phyloP scores from a whole-genome alignment of 2,888 invertebrate species.

The Archaeoteleia sp. region DNA sequence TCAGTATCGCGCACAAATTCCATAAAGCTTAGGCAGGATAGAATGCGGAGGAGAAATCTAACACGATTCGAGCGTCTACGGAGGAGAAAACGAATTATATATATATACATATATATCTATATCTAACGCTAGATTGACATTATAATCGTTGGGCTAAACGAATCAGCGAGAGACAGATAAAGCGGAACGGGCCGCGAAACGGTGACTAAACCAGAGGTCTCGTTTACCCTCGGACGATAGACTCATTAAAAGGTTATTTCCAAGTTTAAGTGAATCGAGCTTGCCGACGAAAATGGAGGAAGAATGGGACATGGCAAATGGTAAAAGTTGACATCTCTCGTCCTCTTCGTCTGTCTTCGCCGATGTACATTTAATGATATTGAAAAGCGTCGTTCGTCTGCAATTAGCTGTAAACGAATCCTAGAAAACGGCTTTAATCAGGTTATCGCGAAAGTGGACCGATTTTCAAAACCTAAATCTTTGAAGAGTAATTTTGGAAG shows the following conservation, averaged over 20 bases:
- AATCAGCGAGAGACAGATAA: slow-evolving; percentile 35
- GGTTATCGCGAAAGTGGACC: too few species aligned
- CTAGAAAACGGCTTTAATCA: too few species aligned
- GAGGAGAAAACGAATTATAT: slow-evolving; percentile 59
- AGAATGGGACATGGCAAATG: too few species aligned
- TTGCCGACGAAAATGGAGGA: too few species aligned
- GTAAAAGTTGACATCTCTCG: too few species aligned
- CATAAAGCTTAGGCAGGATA: slow-evolving; percentile 38
- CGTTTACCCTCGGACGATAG: slow-evolving; percentile 60
- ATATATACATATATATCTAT: too few species aligned
- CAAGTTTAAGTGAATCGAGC: slow-evolving; percentile 70
- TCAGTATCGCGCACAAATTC: slow-evolving; percentile 38
- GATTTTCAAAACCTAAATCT: too few species aligned
- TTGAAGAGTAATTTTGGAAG: too few species aligned
- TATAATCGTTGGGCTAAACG: slow-evolving; percentile 39
- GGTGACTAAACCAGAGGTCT: slow-evolving; percentile 33
- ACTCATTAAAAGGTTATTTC: slow-evolving; percentile 71
- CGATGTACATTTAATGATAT: too few species aligned
- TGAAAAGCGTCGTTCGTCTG: slow-evolving; percentile 44
- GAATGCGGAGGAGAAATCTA: slow-evolving; percentile 41
- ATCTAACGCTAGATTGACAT: slow-evolving; percentile 32
- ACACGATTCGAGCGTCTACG: slow-evolving; percentile 56
- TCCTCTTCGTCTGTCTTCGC: too few species aligned
- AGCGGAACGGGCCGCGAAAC: slow-evolving; percentile 32
- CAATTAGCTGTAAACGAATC: too few species aligned